Evolutionary conservation across 2,113 vertebrate genomes (phyloP).

Genomic region (Pagrus major): DNA sequence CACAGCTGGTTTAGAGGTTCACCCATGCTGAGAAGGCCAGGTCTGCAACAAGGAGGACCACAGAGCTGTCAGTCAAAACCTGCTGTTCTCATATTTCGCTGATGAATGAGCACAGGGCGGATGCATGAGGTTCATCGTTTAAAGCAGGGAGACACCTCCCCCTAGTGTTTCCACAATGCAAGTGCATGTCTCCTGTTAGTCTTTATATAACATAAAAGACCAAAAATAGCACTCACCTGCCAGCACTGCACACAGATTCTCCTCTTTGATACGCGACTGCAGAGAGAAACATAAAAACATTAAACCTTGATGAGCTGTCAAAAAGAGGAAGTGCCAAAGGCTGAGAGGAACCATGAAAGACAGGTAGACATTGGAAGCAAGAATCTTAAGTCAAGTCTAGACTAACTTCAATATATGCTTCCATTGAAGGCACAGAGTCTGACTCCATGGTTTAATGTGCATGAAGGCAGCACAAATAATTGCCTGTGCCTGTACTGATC

Average conservation of each 20-base stretch:
- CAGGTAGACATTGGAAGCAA: conserved; percentile 19
- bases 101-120: not conserved
- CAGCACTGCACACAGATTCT: conserved; percentile 92
- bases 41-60: conserved; percentile 81
- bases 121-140: not conserved
- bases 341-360: conserved; percentile 47
- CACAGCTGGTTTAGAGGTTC: conserved; percentile 92
- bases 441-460: conserved; percentile 43
- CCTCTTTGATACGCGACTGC: conserved; percentile 96
- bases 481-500: conserved; percentile 33
- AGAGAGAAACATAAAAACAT: conserved; percentile 62
- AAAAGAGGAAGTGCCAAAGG: conserved; percentile 49
- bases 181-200: conserved; percentile 27
- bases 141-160: conserved; percentile 66
- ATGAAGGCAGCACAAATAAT: conserved; percentile 53
- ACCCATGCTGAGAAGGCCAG: conserved; percentile 92
- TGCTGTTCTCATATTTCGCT: conserved; percentile 1
- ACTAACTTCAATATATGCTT: conserved; percentile 29
- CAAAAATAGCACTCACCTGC: conserved; percentile 86
- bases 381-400: conserved; percentile 44
- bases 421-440: conserved; percentile 14
- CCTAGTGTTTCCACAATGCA: conserved; percentile 51
- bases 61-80: conserved; percentile 67
- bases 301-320: conserved; percentile 67
- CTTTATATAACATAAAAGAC: conserved; percentile 60